Evolutionary conservation across 2,113 vertebrate species (phyloP).

Genomic region (Asarcornis scutulata): DNA sequence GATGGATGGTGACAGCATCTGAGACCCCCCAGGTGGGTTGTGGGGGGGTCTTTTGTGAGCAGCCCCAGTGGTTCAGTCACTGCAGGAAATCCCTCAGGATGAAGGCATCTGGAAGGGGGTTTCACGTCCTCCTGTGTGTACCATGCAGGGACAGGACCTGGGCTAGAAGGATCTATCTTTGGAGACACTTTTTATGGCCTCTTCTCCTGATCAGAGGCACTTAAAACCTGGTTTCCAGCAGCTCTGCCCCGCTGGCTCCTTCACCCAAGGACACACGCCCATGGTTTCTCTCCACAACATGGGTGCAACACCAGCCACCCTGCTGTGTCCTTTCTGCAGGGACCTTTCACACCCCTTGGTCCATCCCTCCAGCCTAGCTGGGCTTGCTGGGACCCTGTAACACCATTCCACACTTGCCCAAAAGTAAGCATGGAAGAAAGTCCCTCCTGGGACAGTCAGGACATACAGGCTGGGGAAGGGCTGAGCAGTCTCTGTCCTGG

Average conservation of each 20-base stretch:
- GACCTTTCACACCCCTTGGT: neutral
- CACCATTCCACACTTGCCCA: too few relatives aligned
- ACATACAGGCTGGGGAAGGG: neutral
- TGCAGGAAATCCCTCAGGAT: neutral
- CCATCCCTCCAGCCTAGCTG: neutral
- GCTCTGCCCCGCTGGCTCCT: neutral
- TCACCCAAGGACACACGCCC: too few relatives aligned
- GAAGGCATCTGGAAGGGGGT: neutral
- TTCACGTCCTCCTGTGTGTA: neutral
- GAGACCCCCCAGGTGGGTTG: neutral
- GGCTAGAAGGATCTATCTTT: neutral
- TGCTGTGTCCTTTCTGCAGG: accelerated
- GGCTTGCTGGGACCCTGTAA: neutral
- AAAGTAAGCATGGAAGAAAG: neutral
- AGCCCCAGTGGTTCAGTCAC: neutral
- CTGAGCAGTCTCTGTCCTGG: neutral
- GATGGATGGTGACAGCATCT: neutral
- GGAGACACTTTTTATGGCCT: neutral
- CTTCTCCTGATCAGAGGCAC: neutral
- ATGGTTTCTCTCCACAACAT: neutral
- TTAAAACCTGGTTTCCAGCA: neutral
- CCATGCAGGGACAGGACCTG: neutral
- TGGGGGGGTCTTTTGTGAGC: neutral
- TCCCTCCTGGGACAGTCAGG: neutral
- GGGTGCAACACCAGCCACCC: neutral